A percentile compares a stretch with the other conserved stretches of the same genome.
These are phyloP conservation scores for Alaudala cheleensis DNA, from an alignment of 2,113 vertebrate species.

Conservation along the genomic window DNA sequence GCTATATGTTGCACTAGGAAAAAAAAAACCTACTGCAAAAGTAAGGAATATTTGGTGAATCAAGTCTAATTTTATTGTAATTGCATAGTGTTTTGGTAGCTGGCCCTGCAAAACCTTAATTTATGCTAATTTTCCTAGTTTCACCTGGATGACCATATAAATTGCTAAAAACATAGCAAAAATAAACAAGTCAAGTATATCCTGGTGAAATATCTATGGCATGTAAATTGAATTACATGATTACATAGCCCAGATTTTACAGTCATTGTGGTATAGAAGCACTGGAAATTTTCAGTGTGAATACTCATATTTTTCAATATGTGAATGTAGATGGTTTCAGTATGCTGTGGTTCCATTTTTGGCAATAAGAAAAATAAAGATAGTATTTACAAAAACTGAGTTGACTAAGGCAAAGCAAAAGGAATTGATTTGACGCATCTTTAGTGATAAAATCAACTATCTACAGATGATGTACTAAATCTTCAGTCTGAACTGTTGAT, in stretches of 20 bases:
- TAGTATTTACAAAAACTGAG: neutral
- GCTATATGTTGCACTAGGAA: neutral
- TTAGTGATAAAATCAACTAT: neutral
- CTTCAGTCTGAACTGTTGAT: neutral
- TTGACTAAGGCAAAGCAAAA: neutral
- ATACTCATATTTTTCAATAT: neutral
- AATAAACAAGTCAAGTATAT: neutral
- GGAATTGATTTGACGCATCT: neutral
- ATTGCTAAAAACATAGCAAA: neutral
- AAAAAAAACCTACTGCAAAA: neutral
- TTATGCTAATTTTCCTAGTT: neutral
- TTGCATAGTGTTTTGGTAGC: neutral
- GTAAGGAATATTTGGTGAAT: neutral
- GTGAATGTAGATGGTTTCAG: neutral
- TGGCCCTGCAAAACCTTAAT: neutral
- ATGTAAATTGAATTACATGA: neutral
- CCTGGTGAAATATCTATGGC: neutral
- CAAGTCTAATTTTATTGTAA: neutral
- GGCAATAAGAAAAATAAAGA: neutral
- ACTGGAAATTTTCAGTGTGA: neutral
- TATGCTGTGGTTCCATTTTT: neutral
- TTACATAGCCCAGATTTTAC: neutral
- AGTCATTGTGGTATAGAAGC: neutral
- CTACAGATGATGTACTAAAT: neutral
- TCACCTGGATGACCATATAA: neutral